phyloP scores from a whole-genome alignment of 1,140 invertebrate genomes.

The Dufourea novaeangliae region DNA sequence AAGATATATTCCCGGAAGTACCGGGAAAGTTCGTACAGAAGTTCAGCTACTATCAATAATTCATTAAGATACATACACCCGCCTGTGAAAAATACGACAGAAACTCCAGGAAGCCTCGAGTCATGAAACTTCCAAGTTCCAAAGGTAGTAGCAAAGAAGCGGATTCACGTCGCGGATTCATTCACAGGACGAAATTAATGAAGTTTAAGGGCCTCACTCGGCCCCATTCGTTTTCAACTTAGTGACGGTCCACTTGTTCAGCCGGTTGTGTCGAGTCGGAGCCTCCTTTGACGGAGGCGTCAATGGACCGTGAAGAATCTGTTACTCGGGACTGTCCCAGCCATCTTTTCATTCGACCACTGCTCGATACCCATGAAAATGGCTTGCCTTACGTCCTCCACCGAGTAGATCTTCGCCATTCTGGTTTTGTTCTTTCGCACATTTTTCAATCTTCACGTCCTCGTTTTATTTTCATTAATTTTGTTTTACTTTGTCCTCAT shows the following conservation, averaged over 20 bases:
- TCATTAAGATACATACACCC: too few relatives aligned
- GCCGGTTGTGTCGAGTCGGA: neutral
- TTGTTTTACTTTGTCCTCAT: neutral
- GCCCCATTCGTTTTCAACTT: neutral
- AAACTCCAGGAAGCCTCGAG: too few relatives aligned
- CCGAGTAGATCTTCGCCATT: neutral
- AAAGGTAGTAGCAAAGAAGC: neutral
- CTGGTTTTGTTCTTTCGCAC: neutral
- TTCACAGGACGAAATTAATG: neutral
- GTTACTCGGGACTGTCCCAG: neutral
- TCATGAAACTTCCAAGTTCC: too few relatives aligned
- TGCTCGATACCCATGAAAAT: constrained; percentile 34
- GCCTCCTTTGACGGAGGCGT: constrained; percentile 1
- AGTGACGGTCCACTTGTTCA: constrained; percentile 6
- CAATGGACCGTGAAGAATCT: constrained; percentile 16
- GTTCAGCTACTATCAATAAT: too few relatives aligned
- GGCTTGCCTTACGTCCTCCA: constrained; percentile 34
- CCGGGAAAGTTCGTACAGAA: too few relatives aligned
- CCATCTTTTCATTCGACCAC: constrained; percentile 20
- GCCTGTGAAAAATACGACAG: too few relatives aligned
- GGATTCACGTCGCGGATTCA: neutral
- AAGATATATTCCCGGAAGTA: too few relatives aligned
- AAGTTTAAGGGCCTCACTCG: neutral
- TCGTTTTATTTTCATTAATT: neutral
- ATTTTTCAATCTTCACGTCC: constrained; percentile 4